Evolutionary conservation across 2,113 vertebrate genomes (phyloP), one percentile per base, ranked within the genome.

Genomic region (Colinus virginianus): DNA sequence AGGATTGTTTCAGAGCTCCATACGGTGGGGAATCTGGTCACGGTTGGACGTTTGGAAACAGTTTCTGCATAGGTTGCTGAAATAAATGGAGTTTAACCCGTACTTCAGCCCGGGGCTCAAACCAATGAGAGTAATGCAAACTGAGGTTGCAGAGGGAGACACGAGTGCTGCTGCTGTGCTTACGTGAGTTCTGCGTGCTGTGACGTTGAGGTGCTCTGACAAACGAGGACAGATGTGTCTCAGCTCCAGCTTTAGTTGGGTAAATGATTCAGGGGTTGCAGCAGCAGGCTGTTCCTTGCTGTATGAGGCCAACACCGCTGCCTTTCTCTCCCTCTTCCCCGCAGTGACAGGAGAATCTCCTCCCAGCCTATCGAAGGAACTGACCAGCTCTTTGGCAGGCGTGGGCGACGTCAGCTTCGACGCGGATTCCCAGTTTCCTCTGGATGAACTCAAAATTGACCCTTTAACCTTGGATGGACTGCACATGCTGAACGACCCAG

Each of bases 391-490:
- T 11, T 96, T 99, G 97, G 99, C 98, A 0, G 98, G 98, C 2
- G 99, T 99, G 12, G 98, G 98, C 0, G 99, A 99, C 2, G 99
- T 99, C 97, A 98, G 98, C 97, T 99, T 99, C 12, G 99, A 99
- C 38, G 94, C 99, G 0, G 99, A 99, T 98, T 99, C 98, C 94
- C 99, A 99, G 91, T 99, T 99, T 95, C 99, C 99, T 11, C 97
- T 99, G 97, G 99, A 99, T 4, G 99, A 99, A 98, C 98, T 99
- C 88, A 99, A 99, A 98, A 99, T 99, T 40, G 99, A 99, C 96
- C 99, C 99, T 26, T 98, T 99, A 85, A 99, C 99, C 90, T 89
- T 99, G 95, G 99, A 99, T 42, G 99, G 99, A 96, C 98, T 99
- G 82, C 99, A 99, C 98, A 99, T 99, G 99, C 99, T 99, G 84